Conservation (phyloP, 30 jellyfish, hydroid and myxozoan genomes). For the Hydra vulgaris region DNA sequence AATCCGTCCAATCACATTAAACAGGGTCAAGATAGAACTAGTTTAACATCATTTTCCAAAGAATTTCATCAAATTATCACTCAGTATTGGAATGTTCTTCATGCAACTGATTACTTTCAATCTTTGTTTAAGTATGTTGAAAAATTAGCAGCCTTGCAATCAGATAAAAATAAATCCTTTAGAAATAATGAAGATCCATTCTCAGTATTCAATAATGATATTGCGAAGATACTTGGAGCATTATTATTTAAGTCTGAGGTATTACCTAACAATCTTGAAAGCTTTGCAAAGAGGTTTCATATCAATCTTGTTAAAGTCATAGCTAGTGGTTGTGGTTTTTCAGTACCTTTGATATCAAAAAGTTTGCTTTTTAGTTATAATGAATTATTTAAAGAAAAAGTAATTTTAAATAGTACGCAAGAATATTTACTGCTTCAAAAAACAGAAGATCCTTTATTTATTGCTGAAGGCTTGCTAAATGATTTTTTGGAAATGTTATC, state of each 20-base stretch:
- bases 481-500: constrained; percentile 11
- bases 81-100: neutral
- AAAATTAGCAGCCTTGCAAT: constrained; percentile 66
- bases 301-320: constrained; percentile 67
- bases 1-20: neutral
- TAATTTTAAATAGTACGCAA: constrained; percentile 1
- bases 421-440: neutral
- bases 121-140: constrained; percentile 55
- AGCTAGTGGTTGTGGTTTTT: constrained; percentile 50
- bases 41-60: constrained; percentile 1
- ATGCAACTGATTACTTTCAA: constrained; percentile 45
- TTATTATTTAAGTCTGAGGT: constrained; percentile 71
- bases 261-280: constrained; percentile 78
- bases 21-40: neutral
- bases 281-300: constrained; percentile 63
- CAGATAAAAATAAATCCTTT: constrained; percentile 32
- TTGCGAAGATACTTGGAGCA: constrained; percentile 52
- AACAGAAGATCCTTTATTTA: neutral
- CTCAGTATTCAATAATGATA: constrained; percentile 60
- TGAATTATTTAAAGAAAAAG: neutral
- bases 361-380: neutral
- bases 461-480: neutral
- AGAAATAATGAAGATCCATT: constrained; percentile 53
- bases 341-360: constrained; percentile 30
- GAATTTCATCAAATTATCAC: constrained; percentile 8